Base-by-base conservation (phyloP, 2,888 invertebrate genomes). In the Physocephala rufipes region DNA sequence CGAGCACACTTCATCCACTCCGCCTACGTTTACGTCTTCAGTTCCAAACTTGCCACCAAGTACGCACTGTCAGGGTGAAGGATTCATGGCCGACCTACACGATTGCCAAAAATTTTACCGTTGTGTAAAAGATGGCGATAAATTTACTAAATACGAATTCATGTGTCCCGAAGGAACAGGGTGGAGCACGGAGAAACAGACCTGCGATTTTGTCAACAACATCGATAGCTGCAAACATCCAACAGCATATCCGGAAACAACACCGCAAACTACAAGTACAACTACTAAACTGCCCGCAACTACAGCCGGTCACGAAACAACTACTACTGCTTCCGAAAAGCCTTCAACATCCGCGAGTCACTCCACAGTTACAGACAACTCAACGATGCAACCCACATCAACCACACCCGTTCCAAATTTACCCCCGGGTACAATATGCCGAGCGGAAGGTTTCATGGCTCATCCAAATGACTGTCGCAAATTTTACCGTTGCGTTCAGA, bases 401-500 rank as follows among this genome's bases (percentile, higher is more conserved):
- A 66, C 73, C 1, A 74, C 76, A 3, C 71, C 72, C 19, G 72
- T 68, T 13, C 77, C 85, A 0, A 85, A 79, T 67, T 74, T 81
- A 1, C 79, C 82, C 9, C 76, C 83, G 2, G 83, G 49, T 7
- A 76, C 64, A 80, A 88, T 79, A 53, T 88, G 88, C 61, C 79
- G 72, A 13, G 74, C 78, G 0, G 87, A 87, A 70, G 88, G 88
- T 30, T 88, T 87, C 73, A 79, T 85, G 43, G 82, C 83, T 0
- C 87, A 88, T 79, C 81, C 84, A 2, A 78, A 78, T 19, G 87
- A 90, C 72, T 92, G 92, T 78, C 87, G 87, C 28, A 91, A 90
- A 79, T 92, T 92, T 82, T 91, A 91, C 79, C 88, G 92, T 51
- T 92, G 92, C 80, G 90, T 91, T 0, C 85, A 88, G 72, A 88